Evolutionary conservation across 2,888 invertebrate genomes (phyloP).

Genomic region (Platycnemis pennipes): DNA sequence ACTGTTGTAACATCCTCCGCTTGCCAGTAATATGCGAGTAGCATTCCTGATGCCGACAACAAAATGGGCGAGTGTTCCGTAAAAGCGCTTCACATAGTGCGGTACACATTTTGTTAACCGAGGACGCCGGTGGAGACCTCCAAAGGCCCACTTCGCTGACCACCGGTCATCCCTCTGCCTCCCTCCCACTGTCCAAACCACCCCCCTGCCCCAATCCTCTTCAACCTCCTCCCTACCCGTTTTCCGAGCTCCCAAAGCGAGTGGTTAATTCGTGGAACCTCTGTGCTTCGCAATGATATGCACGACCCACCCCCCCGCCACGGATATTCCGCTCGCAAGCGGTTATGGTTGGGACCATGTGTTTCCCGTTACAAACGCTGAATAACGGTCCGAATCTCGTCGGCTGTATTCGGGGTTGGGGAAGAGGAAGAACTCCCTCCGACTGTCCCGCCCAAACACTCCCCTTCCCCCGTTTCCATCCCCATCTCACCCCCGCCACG

Average conservation of each 20-base stretch:
- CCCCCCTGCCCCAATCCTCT: not conserved
- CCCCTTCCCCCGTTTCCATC: not conserved
- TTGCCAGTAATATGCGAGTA: not conserved
- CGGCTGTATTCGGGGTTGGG: slow-evolving; percentile 10
- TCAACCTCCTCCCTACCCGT: not conserved
- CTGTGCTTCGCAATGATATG: slow-evolving; percentile 60
- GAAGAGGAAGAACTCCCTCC: slow-evolving; percentile 34
- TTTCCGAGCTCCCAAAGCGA: slow-evolving; percentile 16
- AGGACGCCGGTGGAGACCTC: not conserved
- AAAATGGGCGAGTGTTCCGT: slow-evolving; percentile 19
- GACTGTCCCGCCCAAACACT: too few species aligned
- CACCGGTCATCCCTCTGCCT: not conserved
- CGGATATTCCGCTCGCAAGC: slow-evolving; percentile 45
- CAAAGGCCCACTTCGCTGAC: not conserved
- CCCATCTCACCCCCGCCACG: not conserved
- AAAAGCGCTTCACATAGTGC: slow-evolving; percentile 36
- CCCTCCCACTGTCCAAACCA: not conserved
- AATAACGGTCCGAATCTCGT: slow-evolving; percentile 57
- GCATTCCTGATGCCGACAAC: not conserved
- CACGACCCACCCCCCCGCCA: not conserved
- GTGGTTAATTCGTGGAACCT: slow-evolving; percentile 64
- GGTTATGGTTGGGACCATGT: slow-evolving; percentile 59
- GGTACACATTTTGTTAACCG: slow-evolving; percentile 52
- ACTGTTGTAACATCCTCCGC: not conserved
- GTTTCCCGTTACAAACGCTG: slow-evolving; percentile 45